phyloP scores from a whole-genome alignment of 2,797 vertebrate species.

The Muraenolepis orangiensis region DNA sequence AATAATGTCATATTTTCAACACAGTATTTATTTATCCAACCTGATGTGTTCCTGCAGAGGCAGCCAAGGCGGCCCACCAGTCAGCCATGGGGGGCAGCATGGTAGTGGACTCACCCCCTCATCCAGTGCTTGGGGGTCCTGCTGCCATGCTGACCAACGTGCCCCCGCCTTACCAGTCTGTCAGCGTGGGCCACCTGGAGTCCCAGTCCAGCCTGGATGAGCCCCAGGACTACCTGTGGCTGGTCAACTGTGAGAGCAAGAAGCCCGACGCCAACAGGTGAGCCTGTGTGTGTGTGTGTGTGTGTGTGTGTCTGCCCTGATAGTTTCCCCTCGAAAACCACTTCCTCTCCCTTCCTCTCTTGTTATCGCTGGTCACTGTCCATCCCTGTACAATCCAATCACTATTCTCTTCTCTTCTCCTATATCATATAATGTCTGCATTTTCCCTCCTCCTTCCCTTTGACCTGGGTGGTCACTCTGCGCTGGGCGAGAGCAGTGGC shows the following conservation, averaged over 20 bases:
- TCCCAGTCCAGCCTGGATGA: conserved; percentile 89
- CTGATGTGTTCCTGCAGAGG: conserved; percentile 69
- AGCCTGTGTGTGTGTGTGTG: conserved; percentile 31
- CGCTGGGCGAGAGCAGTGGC: conserved; percentile 56
- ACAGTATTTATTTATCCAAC: background rate
- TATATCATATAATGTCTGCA: conserved; percentile 10
- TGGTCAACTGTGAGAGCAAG: conserved; percentile 98
- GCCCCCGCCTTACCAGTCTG: conserved; percentile 92
- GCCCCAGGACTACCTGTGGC: conserved; percentile 95
- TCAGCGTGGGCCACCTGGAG: conserved; percentile 85
- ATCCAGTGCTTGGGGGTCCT: conserved; percentile 71
- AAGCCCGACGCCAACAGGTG: conserved; percentile 93
- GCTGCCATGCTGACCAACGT: conserved; percentile 68
- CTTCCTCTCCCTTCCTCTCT: background rate
- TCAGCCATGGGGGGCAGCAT: conserved; percentile 70
- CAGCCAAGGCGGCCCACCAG: conserved; percentile 82
- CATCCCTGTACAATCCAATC: background rate
- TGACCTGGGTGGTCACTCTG: conserved; percentile 33
- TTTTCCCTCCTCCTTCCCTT: background rate
- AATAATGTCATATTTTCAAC: background rate
- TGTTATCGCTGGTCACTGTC: background rate
- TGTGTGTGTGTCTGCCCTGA: background rate
- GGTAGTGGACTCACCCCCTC: conserved; percentile 80
- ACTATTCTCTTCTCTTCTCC: background rate
- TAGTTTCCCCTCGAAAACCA: background rate